Conservation (phyloP, 2,797 vertebrate genomes). For the Pseudochromis fuscus region DNA sequence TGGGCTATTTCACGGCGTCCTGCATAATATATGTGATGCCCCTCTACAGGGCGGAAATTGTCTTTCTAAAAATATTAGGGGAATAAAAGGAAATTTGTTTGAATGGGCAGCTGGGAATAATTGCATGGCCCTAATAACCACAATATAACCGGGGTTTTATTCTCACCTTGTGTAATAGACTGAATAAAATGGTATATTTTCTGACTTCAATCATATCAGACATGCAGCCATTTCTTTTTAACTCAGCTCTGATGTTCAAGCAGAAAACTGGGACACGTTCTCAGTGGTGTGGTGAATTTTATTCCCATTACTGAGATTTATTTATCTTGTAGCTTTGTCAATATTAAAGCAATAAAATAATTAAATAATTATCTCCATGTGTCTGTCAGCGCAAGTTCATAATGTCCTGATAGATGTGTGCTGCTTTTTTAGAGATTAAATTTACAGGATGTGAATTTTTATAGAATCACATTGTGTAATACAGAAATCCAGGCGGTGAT, state of each 20-base stretch:
- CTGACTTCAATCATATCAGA: background rate
- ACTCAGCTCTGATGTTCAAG: background rate
- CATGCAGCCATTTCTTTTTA: background rate
- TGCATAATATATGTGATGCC: slow-evolving; percentile 74
- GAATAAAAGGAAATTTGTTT: slow-evolving; percentile 65
- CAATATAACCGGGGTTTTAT: slow-evolving; percentile 1
- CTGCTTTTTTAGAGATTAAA: no score
- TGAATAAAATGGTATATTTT: slow-evolving; percentile 2
- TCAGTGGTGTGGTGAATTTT: background rate
- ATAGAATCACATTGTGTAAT: background rate
- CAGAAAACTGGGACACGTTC: background rate
- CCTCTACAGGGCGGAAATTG: slow-evolving; percentile 67
- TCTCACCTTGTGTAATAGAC: slow-evolving; percentile 4
- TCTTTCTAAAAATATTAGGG: slow-evolving; percentile 75
- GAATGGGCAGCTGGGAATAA: slow-evolving; percentile 44
- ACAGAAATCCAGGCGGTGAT: background rate
- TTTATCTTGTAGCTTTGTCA: no score
- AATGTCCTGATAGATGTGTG: no score
- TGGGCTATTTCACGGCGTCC: slow-evolving; percentile 47
- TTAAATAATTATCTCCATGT: background rate
- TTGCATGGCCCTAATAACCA: slow-evolving; percentile 18
- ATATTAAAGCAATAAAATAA: no score
- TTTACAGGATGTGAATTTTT: no score
- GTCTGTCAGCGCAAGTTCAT: no score
- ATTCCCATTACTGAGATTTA: no score